A percentile compares a stretch with the other conserved stretches of the same genome.
Conservation (phyloP, 1,140 invertebrate species). For the Listronotus bonariensis region DNA sequence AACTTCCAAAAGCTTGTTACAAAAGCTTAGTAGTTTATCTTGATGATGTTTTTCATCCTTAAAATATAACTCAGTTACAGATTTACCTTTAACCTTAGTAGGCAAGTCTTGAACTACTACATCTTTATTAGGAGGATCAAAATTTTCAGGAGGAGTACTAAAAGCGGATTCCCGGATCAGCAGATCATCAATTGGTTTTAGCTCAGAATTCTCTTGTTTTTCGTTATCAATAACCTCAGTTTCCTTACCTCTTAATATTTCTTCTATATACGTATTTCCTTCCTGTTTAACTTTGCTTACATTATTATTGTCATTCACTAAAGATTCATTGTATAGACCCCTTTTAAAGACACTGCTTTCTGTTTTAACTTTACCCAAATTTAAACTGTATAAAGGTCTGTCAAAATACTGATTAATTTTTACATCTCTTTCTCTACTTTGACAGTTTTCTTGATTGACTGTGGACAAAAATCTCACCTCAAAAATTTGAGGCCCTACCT, state of each 20-base stretch:
- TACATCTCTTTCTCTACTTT: neutral
- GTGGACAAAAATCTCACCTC: constrained; percentile 36
- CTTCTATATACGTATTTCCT: too few species aligned
- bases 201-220: too few species aligned
- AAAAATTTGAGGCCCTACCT: constrained; percentile 33
- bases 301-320: too few species aligned
- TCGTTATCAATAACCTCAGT: too few species aligned
- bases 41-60: constrained; percentile 1
- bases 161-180: too few species aligned
- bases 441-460: constrained; percentile 4
- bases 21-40: constrained; percentile 19
- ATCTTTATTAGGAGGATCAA: neutral
- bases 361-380: neutral
- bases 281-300: too few species aligned
- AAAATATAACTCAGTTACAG: constrained; percentile 5
- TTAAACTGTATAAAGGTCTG: neutral
- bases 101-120: neutral
- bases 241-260: too few species aligned
- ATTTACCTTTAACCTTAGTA: neutral
- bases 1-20: constrained; percentile 13
- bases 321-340: too few species aligned
- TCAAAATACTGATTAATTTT: neutral
- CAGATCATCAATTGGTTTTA: neutral
- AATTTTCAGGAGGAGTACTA: too few species aligned
- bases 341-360: neutral